These are phyloP conservation scores for Invenusta paracnida DNA, from an alignment of 2,888 invertebrate genomes.

Conservation along the genomic window DNA sequence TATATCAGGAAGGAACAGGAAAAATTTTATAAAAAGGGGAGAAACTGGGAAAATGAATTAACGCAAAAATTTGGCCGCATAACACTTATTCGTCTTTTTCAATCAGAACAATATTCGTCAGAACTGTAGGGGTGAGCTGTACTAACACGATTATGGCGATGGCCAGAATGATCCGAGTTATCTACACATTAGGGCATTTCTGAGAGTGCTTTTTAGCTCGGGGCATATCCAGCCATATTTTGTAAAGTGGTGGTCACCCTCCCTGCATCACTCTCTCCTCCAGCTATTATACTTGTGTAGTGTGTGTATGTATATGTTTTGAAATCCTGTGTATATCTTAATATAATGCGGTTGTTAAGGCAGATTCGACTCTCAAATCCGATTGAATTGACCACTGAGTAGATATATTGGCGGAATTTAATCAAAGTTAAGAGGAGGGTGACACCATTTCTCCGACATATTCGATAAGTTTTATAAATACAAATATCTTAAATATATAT, in stretches of 20 bases:
- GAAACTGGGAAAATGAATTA: neutral
- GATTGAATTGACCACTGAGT: slow-evolving; percentile 13
- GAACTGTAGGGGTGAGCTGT: neutral
- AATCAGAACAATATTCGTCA: slow-evolving; percentile 12
- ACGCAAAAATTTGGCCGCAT: too few species aligned
- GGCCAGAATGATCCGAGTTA: neutral
- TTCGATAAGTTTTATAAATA: too few species aligned
- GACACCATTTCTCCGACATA: too few species aligned
- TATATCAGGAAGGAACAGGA: too few species aligned
- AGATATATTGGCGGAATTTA: neutral
- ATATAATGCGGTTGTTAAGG: neutral
- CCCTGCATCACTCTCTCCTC: too few species aligned
- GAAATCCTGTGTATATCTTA: too few species aligned
- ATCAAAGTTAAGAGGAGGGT: slow-evolving; percentile 19
- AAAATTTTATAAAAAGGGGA: neutral
- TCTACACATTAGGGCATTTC: slow-evolving; percentile 4
- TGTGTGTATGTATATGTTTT: too few species aligned
- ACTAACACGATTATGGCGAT: slow-evolving; percentile 4
- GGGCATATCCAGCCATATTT: too few species aligned
- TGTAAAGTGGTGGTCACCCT: too few species aligned
- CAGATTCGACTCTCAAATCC: neutral
- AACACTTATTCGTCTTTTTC: slow-evolving; percentile 15
- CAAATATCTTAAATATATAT: too few species aligned
- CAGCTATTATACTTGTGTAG: neutral
- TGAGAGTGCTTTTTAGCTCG: neutral